phyloP scores from a whole-genome alignment of 2,888 invertebrate species.

The Physocephala rufipes region DNA sequence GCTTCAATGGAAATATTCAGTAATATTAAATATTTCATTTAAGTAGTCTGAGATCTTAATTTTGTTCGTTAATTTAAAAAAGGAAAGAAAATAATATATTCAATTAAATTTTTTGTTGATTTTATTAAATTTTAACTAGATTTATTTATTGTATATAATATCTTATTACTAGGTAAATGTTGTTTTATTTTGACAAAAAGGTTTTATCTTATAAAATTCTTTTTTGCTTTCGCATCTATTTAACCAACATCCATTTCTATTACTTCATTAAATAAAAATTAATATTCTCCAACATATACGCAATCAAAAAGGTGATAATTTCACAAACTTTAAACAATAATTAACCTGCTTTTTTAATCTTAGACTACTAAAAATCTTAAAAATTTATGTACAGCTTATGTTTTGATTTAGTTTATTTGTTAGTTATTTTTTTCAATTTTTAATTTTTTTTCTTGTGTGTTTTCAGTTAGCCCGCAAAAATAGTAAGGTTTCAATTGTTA shows the following conservation, averaged over 20 bases:
- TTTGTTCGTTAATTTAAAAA: conserved; percentile 55
- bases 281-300: conserved; percentile 21
- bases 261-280: conserved; percentile 34
- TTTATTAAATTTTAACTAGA: conserved; percentile 52
- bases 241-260: too few relatives aligned
- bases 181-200: conserved; percentile 44
- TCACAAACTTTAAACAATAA: neutral
- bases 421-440: too few relatives aligned
- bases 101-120: conserved; percentile 29
- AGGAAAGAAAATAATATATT: conserved; percentile 58
- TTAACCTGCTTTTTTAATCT: conserved; percentile 19
- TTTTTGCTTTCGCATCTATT: too few relatives aligned
- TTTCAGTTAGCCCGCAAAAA: neutral
- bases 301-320: neutral
- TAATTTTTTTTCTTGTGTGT: too few relatives aligned
- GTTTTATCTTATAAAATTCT: conserved; percentile 37
- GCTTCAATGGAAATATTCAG: neutral
- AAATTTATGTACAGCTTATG: neutral
- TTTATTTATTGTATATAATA: conserved; percentile 44
- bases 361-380: conserved; percentile 12
- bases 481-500: too few relatives aligned
- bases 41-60: conserved; percentile 19
- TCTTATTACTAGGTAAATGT: conserved; percentile 27
- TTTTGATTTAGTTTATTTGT: too few relatives aligned
- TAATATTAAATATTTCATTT: neutral